These are phyloP conservation scores for Cyrtorhinus lividipennis DNA, from an alignment of 1,140 invertebrate genomes.

Conservation along the genomic window DNA sequence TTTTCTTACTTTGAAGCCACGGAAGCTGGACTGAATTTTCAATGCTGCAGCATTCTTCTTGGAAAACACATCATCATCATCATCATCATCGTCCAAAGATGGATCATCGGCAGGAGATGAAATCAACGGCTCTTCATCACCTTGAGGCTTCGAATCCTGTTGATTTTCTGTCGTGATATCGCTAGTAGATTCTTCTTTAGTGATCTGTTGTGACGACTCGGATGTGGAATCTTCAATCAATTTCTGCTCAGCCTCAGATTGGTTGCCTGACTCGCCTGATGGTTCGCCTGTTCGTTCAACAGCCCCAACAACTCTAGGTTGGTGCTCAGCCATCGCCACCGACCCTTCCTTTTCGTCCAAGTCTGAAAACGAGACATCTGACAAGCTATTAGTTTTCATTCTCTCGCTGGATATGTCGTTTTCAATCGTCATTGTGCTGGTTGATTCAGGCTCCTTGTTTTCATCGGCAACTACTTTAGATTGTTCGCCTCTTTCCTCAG, in stretches of 20 bases:
- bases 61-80: background rate
- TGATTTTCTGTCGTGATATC: background rate
- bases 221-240: background rate
- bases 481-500: background rate
- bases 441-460: slow-evolving; percentile 1
- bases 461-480: background rate
- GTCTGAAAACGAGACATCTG: slow-evolving; percentile 22
- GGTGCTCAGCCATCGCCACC: background rate
- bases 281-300: background rate
- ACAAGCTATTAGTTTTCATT: slow-evolving; percentile 24
- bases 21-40: slow-evolving; percentile 24
- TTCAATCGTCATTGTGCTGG: slow-evolving; percentile 17
- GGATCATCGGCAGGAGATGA: background rate
- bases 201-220: background rate
- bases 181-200: background rate
- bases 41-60: slow-evolving; percentile 20
- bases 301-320: slow-evolving; percentile 10
- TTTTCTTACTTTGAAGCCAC: slow-evolving; percentile 23
- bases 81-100: background rate
- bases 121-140: background rate
- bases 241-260: background rate
- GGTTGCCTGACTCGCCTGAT: slow-evolving; percentile 8
- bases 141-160: background rate
- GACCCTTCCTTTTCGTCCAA: background rate
- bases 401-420: slow-evolving; percentile 23